A percentile compares a stretch with the other conserved stretches of the same genome.
Evolutionary conservation across 1,140 invertebrate genomes (phyloP).

Genomic region (Agrypnia vestita): DNA sequence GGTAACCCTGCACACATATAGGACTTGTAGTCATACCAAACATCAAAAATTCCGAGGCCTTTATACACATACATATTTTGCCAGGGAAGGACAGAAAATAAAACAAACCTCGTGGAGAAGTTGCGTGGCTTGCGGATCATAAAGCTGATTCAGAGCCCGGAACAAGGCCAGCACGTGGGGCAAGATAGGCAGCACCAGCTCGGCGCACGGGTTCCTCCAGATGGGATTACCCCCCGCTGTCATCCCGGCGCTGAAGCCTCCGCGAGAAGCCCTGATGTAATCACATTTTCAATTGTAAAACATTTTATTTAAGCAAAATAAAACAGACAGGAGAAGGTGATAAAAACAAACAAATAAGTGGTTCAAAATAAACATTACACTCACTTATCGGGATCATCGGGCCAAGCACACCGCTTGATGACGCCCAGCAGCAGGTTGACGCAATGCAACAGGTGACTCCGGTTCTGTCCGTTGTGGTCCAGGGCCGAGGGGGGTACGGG

Average conservation of each 20-base stretch:
- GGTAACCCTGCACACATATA: constrained; percentile 74
- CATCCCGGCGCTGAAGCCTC: constrained; percentile 85
- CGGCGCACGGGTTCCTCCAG: constrained; percentile 88
- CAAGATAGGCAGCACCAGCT: constrained; percentile 85
- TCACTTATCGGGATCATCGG: constrained; percentile 81
- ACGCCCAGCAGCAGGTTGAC: constrained; percentile 86
- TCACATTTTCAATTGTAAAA: neutral
- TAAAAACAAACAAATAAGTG: neutral
- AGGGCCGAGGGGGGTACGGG: constrained; percentile 72
- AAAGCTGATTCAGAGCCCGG: constrained; percentile 86
- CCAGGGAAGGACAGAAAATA: neutral
- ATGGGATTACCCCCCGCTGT: constrained; percentile 84
- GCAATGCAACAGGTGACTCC: constrained; percentile 76
- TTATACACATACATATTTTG: neutral
- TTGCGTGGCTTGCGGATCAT: constrained; percentile 78
- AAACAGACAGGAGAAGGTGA: neutral
- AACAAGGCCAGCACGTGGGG: constrained; percentile 84
- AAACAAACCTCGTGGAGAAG: constrained; percentile 74
- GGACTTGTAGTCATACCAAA: too few relatives aligned
- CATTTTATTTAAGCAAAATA: neutral
- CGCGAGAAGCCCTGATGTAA: constrained; percentile 77
- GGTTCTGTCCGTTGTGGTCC: constrained; percentile 67
- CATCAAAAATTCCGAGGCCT: neutral
- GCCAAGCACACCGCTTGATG: constrained; percentile 88
- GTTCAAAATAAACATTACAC: too few relatives aligned